These are phyloP conservation scores for Drosophila bipectinata DNA, from an alignment of 1,140 invertebrate species.

Conservation along the genomic window DNA sequence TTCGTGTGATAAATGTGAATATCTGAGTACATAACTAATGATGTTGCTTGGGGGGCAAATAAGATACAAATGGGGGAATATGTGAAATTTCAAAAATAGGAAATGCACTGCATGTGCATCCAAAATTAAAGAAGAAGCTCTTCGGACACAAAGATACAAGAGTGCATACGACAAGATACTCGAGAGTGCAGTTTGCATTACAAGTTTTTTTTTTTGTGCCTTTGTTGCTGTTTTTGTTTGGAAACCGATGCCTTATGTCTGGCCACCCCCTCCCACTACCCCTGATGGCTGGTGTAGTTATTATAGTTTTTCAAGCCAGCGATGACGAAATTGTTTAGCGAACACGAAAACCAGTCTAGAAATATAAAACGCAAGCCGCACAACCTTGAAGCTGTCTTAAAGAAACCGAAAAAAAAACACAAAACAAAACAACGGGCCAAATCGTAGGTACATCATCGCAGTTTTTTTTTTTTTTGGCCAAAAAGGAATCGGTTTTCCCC, in stretches of 20 bases:
- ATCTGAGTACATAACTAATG: constrained; percentile 25
- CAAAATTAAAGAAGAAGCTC: neutral
- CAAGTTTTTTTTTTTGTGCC: constrained; percentile 32
- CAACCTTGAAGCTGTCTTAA: constrained; percentile 77
- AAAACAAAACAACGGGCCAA: constrained; percentile 34
- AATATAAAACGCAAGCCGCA: constrained; percentile 57
- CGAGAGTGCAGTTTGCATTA: constrained; percentile 59
- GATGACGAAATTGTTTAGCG: constrained; percentile 78
- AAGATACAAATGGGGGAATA: constrained; percentile 22
- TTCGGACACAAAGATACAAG: neutral
- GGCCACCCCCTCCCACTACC: constrained; percentile 24
- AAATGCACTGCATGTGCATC: constrained; percentile 22
- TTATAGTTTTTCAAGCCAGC: constrained; percentile 36
- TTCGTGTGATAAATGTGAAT: constrained; percentile 49
- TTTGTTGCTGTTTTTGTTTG: constrained; percentile 13
- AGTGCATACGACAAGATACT: neutral
- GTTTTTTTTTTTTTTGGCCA: constrained; percentile 12
- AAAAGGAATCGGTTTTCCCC: constrained; percentile 66
- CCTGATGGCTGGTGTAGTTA: constrained; percentile 19
- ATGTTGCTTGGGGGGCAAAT: constrained; percentile 19
- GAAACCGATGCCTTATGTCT: constrained; percentile 8
- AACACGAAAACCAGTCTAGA: constrained; percentile 77
- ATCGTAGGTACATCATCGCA: constrained; percentile 13
- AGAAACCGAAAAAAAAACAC: constrained; percentile 40
- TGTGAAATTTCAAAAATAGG: constrained; percentile 17